Percentiles rank a stretch among this genome's conserved stretches.
Evolutionary conservation across 2,797 vertebrate species (phyloP).

Genomic region (Halcyon badia): DNA sequence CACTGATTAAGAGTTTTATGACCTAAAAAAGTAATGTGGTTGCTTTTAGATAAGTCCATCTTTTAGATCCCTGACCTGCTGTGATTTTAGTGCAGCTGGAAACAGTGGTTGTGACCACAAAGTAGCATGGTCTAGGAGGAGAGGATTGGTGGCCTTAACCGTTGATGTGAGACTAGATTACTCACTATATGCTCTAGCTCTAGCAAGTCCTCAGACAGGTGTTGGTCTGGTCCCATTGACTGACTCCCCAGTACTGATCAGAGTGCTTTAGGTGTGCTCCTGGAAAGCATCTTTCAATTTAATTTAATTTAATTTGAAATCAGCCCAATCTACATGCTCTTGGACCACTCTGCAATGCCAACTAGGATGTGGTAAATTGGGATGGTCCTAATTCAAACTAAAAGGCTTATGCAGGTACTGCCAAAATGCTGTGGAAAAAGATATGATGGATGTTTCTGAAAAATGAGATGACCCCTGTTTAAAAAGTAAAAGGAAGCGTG

Average conservation of each 20-base stretch:
- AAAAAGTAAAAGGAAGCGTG: not conserved
- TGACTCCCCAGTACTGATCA: not conserved
- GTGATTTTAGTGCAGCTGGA: not conserved
- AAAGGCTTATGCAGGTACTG: not conserved
- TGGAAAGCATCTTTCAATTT: not conserved
- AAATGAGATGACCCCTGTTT: not conserved
- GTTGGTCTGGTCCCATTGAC: not conserved
- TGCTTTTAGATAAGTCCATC: not conserved
- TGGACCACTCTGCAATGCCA: fast-evolving
- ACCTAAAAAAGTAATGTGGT: not conserved
- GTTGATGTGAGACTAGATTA: not conserved
- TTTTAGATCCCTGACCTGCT: not conserved
- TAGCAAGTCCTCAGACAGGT: not conserved
- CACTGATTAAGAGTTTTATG: not conserved
- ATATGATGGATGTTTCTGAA: not conserved
- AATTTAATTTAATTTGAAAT: not conserved
- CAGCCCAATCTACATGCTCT: not conserved
- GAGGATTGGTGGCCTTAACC: not conserved
- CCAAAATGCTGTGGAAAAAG: not conserved
- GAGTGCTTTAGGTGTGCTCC: not conserved
- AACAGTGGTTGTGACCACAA: not conserved
- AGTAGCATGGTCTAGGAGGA: not conserved
- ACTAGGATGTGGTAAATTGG: not conserved
- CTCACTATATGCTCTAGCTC: not conserved
- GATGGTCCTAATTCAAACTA: not conserved